Evolutionary conservation across 1,140 invertebrate species (phyloP).

Genomic region (Aphis craccivora): DNA sequence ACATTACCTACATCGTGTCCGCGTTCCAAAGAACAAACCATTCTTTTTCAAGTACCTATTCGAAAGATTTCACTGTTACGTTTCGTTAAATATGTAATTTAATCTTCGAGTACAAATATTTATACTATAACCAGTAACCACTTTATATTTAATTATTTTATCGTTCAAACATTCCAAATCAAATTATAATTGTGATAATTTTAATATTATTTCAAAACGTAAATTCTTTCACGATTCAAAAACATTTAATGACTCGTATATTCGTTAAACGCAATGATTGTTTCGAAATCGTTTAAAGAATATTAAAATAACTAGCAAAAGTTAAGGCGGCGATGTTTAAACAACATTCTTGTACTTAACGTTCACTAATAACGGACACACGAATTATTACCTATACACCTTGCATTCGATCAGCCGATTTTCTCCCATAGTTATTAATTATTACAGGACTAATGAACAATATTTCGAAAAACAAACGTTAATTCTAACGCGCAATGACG

Average conservation of each 20-base stretch:
- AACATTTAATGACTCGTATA: neutral
- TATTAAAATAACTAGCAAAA: neutral
- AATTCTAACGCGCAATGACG: neutral
- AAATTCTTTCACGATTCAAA: neutral
- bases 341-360: neutral
- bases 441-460: neutral
- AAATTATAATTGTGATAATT: neutral
- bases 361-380: constrained; percentile 14
- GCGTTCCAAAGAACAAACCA: neutral
- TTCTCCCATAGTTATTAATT: neutral
- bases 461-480: neutral
- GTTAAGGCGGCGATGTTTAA: neutral
- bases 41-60: neutral
- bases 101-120: neutral
- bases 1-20: neutral
- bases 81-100: neutral
- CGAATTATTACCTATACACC: neutral
- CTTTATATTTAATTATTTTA: neutral
- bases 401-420: neutral
- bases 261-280: neutral
- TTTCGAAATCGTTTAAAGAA: neutral
- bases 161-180: neutral
- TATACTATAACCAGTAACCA: neutral
- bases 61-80: constrained; percentile 24
- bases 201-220: neutral